Base-by-base conservation (phyloP, 2,888 invertebrate genomes). In the Melinopterus prodromus region DNA sequence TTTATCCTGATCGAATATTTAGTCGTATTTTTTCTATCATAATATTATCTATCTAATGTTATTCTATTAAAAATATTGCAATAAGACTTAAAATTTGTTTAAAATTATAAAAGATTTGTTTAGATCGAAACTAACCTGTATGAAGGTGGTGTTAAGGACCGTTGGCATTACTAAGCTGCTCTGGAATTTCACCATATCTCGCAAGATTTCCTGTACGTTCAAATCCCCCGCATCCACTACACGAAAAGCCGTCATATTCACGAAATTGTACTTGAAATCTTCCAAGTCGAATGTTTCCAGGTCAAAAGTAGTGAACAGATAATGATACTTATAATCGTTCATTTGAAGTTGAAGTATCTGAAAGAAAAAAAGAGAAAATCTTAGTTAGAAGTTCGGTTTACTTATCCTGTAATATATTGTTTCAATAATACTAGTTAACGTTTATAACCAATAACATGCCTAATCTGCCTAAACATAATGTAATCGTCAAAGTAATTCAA, bases 241-340 rank as follows among this genome's bases (percentile, higher is more conserved):
- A 83, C 95, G 91, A 87, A 94, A 98, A 0, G 97, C 97, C n/a
- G 97, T 98, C 91, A 98, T 97, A 89, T 98, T 98, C 70, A 98
- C 97, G 72, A 95, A 94, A 87, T 98, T 98, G 90, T 98, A 97
- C 87, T 96, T 96, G 89, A 97, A 98, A 87, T 97, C 97, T 89
- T 97, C 97, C 82, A 97, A 90, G 86, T 97, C 93, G 87, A 93
- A 93, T 81, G 92, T 92, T 87, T 93, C 93, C 84, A 93, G 91
- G 88, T 93, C 89, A 87, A 94, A 92, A 77, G 94, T 94, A 35
- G 95, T 95, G 86, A 96, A 95, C 81, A 96, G 91, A 89, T 95
- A 96, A 88, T 96, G 96, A 87, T 95, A 96, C 87, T 95, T 95
- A 89, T 95, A 95, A 87, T 95, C 95, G 88, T 95, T 95, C 96